Evolutionary conservation across 1,140 invertebrate genomes (phyloP).

Genomic region (Heliconius himera): DNA sequence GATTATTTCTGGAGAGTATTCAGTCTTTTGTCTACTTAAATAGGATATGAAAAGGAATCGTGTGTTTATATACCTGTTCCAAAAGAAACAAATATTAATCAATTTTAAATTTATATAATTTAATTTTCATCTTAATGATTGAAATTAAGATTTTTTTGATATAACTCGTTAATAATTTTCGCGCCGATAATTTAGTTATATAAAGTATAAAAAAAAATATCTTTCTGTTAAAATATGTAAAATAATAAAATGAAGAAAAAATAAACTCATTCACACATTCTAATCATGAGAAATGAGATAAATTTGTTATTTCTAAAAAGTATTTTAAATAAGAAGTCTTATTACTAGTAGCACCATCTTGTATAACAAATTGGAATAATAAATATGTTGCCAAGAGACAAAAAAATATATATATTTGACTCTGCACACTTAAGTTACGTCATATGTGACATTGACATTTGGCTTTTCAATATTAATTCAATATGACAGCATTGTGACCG

Average conservation of each 20-base stretch:
- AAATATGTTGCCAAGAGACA: neutral
- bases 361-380: neutral
- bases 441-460: constrained; percentile 17
- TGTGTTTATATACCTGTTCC: neutral
- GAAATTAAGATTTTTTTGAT: too few species aligned
- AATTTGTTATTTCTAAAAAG: neutral
- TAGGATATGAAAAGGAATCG: constrained; percentile 2
- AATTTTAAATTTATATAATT: neutral
- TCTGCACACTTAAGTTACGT: neutral
- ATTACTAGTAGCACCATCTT: neutral
- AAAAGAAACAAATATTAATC: neutral
- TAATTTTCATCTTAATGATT: too few species aligned
- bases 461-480: neutral
- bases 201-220: too few species aligned
- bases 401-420: neutral
- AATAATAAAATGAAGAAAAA: too few species aligned
- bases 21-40: constrained; percentile 8
- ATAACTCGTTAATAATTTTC: too few species aligned
- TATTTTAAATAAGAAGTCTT: neutral
- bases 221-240: too few species aligned
- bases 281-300: too few species aligned
- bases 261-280: too few species aligned
- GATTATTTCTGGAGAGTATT: neutral
- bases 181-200: too few species aligned
- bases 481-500: constrained; percentile 19